Evolutionary conservation across 2,113 vertebrate genomes (phyloP).

Genomic region (Fregata magnificens): DNA sequence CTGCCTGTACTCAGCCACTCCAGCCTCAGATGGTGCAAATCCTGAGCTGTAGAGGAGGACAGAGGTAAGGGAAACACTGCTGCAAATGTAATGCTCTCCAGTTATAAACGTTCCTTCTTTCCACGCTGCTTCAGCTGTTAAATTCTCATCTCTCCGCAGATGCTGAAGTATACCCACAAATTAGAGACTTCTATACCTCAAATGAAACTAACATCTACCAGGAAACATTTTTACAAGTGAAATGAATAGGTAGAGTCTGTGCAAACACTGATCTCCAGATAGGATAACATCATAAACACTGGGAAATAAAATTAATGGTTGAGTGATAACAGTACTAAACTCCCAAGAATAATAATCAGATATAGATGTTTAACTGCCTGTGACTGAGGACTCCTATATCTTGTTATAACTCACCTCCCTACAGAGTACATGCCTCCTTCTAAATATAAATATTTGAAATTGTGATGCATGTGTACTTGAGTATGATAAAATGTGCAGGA

Average conservation of each 20-base stretch:
- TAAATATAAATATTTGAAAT: slow-evolving; percentile 44
- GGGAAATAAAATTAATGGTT: slow-evolving; percentile 47
- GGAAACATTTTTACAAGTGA: background rate
- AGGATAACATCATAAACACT: slow-evolving; percentile 31
- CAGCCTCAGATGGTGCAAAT: background rate
- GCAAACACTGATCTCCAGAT: slow-evolving; percentile 10
- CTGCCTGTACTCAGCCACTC: background rate
- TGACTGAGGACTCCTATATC: slow-evolving; percentile 19
- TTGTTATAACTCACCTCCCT: background rate
- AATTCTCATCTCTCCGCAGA: background rate
- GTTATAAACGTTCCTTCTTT: background rate
- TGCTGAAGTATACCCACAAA: background rate
- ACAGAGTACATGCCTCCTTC: background rate
- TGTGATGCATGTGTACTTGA: background rate
- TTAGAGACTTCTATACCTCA: background rate
- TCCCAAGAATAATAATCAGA: slow-evolving; percentile 36
- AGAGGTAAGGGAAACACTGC: background rate
- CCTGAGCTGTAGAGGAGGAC: background rate
- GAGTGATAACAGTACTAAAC: slow-evolving; percentile 1
- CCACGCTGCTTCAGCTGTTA: background rate
- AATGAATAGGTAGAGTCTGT: background rate
- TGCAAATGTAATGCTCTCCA: background rate
- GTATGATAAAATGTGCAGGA: background rate
- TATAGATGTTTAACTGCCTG: slow-evolving; percentile 7
- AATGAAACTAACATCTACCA: background rate